A percentile compares a stretch with the other conserved stretches of the same genome.
Evolutionary conservation across 2,113 vertebrate species (phyloP).

Genomic region (Haplotaxodon microlepis): DNA sequence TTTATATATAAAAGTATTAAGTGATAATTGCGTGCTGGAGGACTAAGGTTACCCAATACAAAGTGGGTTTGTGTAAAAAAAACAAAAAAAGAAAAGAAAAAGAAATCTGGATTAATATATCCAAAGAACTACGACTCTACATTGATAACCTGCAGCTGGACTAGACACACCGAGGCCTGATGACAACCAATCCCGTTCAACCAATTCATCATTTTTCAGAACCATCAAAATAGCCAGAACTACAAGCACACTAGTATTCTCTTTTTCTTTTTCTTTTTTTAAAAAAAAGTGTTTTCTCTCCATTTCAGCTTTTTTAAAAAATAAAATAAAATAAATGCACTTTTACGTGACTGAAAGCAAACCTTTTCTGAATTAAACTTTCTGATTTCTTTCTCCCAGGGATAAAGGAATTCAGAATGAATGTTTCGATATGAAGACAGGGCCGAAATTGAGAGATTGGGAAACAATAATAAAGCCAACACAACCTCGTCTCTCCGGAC

Average conservation of each 20-base stretch:
- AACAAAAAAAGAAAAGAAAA: accelerated
- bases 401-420: background rate
- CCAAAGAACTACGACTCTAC: background rate
- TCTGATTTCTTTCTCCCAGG: background rate
- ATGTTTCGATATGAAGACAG: background rate
- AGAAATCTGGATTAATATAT: background rate
- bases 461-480: background rate
- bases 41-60: background rate
- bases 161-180: background rate
- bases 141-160: background rate
- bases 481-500: background rate
- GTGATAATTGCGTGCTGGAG: background rate
- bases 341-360: background rate
- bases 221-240: background rate
- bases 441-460: background rate
- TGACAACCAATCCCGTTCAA: background rate
- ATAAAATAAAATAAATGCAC: background rate
- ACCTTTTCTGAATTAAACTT: background rate
- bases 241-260: background rate
- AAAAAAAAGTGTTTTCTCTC: background rate
- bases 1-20: background rate
- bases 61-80: background rate
- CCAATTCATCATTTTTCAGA: background rate
- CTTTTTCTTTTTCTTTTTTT: accelerated
- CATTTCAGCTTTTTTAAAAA: accelerated